Conservation (phyloP, 2,888 invertebrate genomes). For the Dichetophora obliterata region DNA sequence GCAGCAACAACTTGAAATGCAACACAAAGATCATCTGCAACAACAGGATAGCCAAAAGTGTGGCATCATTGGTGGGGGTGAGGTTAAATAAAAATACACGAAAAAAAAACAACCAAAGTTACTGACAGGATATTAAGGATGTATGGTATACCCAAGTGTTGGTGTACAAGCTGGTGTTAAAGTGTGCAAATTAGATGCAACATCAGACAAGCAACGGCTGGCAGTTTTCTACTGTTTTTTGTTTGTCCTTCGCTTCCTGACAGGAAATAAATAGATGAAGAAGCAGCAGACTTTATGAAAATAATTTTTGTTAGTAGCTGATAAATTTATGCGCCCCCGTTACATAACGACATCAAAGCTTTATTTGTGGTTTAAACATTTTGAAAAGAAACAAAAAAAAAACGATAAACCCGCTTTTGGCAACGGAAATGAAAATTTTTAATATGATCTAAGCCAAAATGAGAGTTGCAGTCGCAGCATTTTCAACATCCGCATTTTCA, state of each 20-base stretch:
- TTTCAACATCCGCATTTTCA: too few relatives aligned
- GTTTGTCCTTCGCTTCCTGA: not conserved
- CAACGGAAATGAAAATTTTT: slow-evolving; percentile 4
- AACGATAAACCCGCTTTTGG: not conserved
- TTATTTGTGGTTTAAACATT: not conserved
- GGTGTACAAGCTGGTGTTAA: slow-evolving; percentile 17
- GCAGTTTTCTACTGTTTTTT: not conserved
- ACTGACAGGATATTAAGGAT: slow-evolving; percentile 13
- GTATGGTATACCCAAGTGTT: not conserved
- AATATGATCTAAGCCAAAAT: slow-evolving; percentile 5
- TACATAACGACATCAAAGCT: not conserved
- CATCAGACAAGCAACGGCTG: slow-evolving; percentile 11
- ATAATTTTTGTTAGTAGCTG: not conserved
- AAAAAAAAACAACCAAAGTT: not conserved
- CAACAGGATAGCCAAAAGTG: not conserved
- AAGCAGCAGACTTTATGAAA: slow-evolving; percentile 12
- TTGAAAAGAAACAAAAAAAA: too few relatives aligned
- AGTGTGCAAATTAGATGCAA: slow-evolving; percentile 32
- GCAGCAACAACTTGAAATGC: not conserved
- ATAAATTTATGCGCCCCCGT: too few relatives aligned
- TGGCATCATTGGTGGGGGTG: not conserved
- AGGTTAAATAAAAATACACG: not conserved
- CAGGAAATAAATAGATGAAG: slow-evolving; percentile 24
- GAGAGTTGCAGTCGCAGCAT: not conserved
- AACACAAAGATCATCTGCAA: not conserved